Evolutionary conservation across 2,888 invertebrate species (phyloP).

Genomic region (Polydesmus complanatus): DNA sequence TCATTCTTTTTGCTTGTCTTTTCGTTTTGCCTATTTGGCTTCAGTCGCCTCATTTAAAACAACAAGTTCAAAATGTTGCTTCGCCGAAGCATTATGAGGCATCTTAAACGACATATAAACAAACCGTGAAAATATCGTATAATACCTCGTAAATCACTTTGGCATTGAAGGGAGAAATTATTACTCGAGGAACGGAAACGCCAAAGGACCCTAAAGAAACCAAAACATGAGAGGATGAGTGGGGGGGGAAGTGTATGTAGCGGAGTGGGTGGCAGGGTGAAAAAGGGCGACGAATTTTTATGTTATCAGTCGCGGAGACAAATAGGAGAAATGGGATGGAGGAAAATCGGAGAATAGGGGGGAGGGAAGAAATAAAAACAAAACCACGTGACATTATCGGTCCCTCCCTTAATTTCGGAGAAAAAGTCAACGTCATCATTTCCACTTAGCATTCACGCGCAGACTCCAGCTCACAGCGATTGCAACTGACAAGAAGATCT

Average conservation of each 20-base stretch:
- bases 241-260: not conserved
- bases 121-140: not conserved
- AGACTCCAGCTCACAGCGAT: not conserved
- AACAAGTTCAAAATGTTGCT: not conserved
- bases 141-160: not conserved
- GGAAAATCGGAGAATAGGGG: not conserved
- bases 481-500: not conserved
- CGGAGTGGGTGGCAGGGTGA: not conserved
- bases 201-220: not conserved
- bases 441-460: not conserved
- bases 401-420: not conserved
- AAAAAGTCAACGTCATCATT: not conserved
- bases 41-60: not conserved
- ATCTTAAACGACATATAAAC: not conserved
- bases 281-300: not conserved
- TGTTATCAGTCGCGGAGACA: not conserved
- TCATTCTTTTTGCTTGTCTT: too few relatives aligned
- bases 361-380: not conserved
- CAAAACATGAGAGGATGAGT: not conserved
- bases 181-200: not conserved
- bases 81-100: not conserved
- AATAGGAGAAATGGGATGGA: not conserved
- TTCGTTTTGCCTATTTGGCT: not conserved
- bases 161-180: not conserved
- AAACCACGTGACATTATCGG: not conserved